Evolutionary conservation across 1,140 invertebrate species (phyloP), one percentile per base, ranked within the genome.

Genomic region (Andricus grossulariae): DNA sequence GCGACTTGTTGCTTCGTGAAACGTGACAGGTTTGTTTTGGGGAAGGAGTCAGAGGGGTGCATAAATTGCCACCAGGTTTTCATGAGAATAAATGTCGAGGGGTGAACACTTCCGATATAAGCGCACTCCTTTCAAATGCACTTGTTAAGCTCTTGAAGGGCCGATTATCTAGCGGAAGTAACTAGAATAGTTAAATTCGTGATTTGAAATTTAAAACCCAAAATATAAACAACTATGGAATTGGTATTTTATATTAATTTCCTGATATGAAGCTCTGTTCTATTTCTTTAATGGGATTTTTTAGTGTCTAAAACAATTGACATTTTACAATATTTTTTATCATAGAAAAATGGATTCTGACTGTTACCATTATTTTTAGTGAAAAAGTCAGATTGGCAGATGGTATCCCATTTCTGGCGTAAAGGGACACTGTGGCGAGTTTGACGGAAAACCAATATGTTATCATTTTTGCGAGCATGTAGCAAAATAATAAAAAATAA

Each of bases 1-100:
- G 18, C 75, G 83, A 87, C 85, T 89, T 88, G 86, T 88, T 88
- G 85, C 85, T 54, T 77, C 77, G 71, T 83, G 82, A 84, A 83
- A 85, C 80, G 79, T 86, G 85, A 82, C 85, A 83, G 83, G 85
- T 87, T 86, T 82, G 78, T 83, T n/a, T 84, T 84, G 80, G 74
- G 81, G 75, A 71, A 77, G 73, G 77, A 78, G 83, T 86, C 82
- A 84, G 84, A 85, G 84, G 88, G 87, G 87, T 89, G 86, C 84
- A 88, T 88, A 88, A 84, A 87, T 89, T 88, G 85, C 75, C 73
- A 82, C 82, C 80, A 74, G 73, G 55, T 82, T 85, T 88, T 83
- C 81, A 80, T 78, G 76, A 74, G 76, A 78, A 84, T 79, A 78
- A 79, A 80, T 74, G 72, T 50, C 50, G 72, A 82, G 83, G 85